Conservation (phyloP, 2,797 vertebrate species). For the Trichosurus vulpecula region DNA sequence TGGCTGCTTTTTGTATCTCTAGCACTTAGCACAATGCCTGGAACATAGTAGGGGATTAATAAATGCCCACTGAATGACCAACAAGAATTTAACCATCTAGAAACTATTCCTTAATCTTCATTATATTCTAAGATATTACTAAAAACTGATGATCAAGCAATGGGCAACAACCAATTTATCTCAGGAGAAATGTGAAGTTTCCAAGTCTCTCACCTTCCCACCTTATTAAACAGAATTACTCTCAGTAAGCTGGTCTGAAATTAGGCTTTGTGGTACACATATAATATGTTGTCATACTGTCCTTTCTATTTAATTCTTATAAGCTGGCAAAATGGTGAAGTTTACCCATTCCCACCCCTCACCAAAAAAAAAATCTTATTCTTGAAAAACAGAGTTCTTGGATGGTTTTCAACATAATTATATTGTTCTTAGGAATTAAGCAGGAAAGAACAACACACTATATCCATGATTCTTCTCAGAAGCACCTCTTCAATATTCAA, state of each 20-base stretch:
- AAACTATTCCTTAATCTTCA: conserved; percentile 37
- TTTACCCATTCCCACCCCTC: neutral
- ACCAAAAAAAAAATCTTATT: conserved; percentile 1
- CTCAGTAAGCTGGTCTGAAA: conserved; percentile 16
- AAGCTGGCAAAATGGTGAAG: conserved; percentile 63
- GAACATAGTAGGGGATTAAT: neutral
- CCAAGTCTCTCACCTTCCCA: neutral
- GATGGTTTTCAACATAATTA: conserved; percentile 41
- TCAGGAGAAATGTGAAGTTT: neutral
- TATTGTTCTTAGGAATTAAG: neutral
- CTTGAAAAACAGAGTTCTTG: conserved; percentile 53
- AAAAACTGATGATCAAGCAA: conserved; percentile 16
- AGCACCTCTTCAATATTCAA: neutral
- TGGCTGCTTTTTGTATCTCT: neutral
- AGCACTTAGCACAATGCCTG: neutral
- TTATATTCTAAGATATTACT: conserved; percentile 42
- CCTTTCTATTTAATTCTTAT: conserved; percentile 49
- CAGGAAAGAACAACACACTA: neutral
- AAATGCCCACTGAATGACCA: neutral
- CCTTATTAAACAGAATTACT: conserved; percentile 32
- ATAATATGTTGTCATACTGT: conserved; percentile 33
- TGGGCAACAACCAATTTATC: conserved; percentile 23
- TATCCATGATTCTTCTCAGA: neutral
- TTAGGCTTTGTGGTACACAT: neutral
- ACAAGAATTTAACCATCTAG: neutral